Conservation (phyloP, 2,797 vertebrate species). For the Anisognathus igniventris region DNA sequence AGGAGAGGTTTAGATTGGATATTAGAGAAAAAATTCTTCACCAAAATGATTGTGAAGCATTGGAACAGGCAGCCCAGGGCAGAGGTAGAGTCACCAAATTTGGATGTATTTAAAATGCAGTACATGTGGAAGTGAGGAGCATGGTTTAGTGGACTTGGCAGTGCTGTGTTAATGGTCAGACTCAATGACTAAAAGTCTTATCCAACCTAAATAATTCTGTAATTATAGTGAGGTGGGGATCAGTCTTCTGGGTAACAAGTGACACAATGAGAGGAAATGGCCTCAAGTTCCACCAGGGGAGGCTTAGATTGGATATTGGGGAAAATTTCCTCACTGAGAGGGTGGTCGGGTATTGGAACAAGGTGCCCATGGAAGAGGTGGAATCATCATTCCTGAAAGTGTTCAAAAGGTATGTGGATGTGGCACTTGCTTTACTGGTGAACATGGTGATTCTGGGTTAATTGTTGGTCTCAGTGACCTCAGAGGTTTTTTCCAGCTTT, state of each 20-base stretch:
- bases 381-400: not conserved
- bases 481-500: not conserved
- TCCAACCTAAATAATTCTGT: not conserved
- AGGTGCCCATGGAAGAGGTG: not conserved
- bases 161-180: not conserved
- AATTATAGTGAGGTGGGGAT: not conserved
- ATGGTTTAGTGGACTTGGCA: not conserved
- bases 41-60: accelerated
- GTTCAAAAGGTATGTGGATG: not conserved
- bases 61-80: not conserved
- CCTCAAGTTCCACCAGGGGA: not conserved
- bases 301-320: not conserved
- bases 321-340: not conserved
- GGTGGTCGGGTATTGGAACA: not conserved
- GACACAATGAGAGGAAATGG: not conserved
- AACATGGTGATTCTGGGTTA: not conserved
- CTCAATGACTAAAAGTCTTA: not conserved
- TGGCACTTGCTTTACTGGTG: not conserved
- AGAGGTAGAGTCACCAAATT: not conserved
- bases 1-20: not conserved
- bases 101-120: not conserved
- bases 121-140: not conserved
- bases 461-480: accelerated
- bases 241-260: not conserved
- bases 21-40: not conserved